Conservation (phyloP, 2,113 vertebrate species). For the Vombatus ursinus region DNA sequence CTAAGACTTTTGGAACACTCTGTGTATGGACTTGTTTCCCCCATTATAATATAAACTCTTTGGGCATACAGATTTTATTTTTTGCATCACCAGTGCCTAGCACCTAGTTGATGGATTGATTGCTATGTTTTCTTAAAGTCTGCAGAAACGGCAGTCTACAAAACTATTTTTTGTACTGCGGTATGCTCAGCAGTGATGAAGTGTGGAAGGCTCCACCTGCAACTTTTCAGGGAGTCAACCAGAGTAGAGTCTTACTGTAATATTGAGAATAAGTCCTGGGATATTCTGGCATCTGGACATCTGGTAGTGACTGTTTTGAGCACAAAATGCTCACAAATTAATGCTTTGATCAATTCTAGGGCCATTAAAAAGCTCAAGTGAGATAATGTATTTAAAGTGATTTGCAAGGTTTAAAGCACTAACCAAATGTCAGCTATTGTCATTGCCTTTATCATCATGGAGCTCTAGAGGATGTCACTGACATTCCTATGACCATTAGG, state of each 20-base stretch:
- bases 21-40: background rate
- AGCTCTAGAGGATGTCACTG: background rate
- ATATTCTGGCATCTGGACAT: background rate
- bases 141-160: background rate
- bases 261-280: background rate
- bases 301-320: background rate
- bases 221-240: background rate
- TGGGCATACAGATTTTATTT: background rate
- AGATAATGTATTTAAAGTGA: background rate
- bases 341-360: background rate
- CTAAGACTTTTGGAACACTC: background rate
- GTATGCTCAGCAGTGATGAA: background rate
- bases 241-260: background rate
- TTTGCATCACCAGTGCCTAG: background rate
- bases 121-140: background rate
- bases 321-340: background rate
- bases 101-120: background rate
- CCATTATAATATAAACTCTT: background rate
- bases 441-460: background rate
- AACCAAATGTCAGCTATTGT: background rate
- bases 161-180: background rate
- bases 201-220: background rate
- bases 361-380: background rate
- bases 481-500: background rate
- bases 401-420: background rate